Base-by-base conservation (phyloP, 2,113 vertebrate species). In the Catagonus wagneri region DNA sequence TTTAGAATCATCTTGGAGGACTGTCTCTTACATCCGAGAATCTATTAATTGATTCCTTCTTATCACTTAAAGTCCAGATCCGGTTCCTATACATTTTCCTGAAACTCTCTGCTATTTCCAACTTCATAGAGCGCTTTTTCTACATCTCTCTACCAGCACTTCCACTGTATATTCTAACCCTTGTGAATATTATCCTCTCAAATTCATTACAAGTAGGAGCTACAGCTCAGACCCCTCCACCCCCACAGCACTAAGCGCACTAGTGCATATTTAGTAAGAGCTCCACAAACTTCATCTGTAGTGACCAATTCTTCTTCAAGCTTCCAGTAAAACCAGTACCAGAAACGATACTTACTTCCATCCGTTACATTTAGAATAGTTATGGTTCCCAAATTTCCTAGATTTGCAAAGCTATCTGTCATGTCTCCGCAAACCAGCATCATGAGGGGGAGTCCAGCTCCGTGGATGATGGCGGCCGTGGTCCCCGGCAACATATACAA, bases 381-480 rank as follows among this genome's bases (percentile, higher is more conserved):
- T 3, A 0, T 0, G 0, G 22, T 1, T 36, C 0, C 0, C 1
- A 3, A 0, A 2, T 27, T 87, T 68, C 91, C 94, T 87, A 83
- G 25, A 1, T 0, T 0, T 74, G 99, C 94, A 97, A 99, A 99
- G 90, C 97, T 99, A 97, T 99, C 98, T 0, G 99, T 99, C 99
- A 99, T 99, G 0, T 99, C 98, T 78, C 99, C 99, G 97, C 99
- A 99, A 95, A 99, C 98, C 13, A 99, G 63, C 97, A 99, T 99
- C 52, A 98, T 99, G 83, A 99, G 15, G 29, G 99, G 99, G 14
- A 99, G 98, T 16, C 98, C 97, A 22, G 98, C 96, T n/a, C 99
- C 99, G 6, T 99, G 99, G 68, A 58, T 94, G 79, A 99, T 39
- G 4, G 99, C 98, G 96, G 99, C 97, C 36, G 99, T 0, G 1